Evolutionary conservation across 1,140 invertebrate genomes (phyloP).

Genomic region (Octopus bimaculoides): DNA sequence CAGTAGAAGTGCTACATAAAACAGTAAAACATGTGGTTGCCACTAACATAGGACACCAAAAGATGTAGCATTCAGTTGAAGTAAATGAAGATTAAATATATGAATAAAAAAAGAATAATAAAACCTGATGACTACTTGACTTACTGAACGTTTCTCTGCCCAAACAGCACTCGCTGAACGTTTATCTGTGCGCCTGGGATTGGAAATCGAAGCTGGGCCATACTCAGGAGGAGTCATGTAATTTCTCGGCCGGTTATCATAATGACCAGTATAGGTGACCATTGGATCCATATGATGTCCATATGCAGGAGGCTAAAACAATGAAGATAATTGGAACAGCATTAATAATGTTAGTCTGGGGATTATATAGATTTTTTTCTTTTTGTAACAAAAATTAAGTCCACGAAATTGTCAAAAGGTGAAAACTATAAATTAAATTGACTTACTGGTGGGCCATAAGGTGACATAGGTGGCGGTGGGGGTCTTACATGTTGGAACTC

Average conservation of each 20-base stretch:
- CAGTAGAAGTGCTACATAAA: no score
- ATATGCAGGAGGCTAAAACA: slow-evolving; percentile 60
- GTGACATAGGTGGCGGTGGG: slow-evolving; percentile 49
- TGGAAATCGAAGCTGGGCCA: slow-evolving; percentile 23
- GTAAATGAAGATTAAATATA: no score
- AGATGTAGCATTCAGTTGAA: no score
- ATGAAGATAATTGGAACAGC: slow-evolving; percentile 59
- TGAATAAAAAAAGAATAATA: background rate
- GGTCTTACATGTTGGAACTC: slow-evolving; percentile 53
- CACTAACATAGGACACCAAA: no score
- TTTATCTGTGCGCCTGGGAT: slow-evolving; percentile 27
- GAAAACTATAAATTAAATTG: background rate
- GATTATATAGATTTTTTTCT: background rate
- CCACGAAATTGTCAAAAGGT: background rate
- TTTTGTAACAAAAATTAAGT: background rate
- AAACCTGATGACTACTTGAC: slow-evolving; percentile 16
- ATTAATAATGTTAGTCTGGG: background rate
- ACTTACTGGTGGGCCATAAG: slow-evolving; percentile 56
- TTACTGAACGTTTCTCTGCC: slow-evolving; percentile 18
- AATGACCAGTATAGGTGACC: slow-evolving; percentile 75
- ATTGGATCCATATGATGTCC: slow-evolving; percentile 65
- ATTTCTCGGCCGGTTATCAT: slow-evolving; percentile 69
- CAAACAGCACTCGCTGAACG: slow-evolving; percentile 27
- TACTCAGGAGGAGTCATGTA: slow-evolving; percentile 44
- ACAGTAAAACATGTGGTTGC: no score